Evolutionary conservation across 2,113 vertebrate species (phyloP).

Genomic region (Patagioenas fasciata): DNA sequence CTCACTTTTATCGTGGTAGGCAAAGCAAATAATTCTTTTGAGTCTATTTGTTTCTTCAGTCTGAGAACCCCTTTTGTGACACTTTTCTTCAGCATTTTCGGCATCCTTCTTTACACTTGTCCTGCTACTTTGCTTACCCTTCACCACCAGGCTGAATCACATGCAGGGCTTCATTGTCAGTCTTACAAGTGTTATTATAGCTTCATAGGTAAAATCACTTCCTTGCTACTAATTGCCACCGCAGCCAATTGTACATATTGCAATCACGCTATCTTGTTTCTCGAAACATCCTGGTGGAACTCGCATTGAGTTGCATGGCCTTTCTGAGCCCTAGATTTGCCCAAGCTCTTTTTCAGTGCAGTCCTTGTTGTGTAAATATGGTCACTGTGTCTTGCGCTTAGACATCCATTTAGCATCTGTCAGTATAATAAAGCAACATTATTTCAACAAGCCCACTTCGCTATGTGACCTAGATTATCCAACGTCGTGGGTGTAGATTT

Average conservation of each 20-base stretch:
- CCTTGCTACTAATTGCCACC: background rate
- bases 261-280: background rate
- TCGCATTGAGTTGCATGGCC: background rate
- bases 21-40: accelerated
- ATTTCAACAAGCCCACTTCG: background rate
- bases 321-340: background rate
- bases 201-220: background rate
- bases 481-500: background rate
- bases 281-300: background rate
- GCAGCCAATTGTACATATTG: background rate
- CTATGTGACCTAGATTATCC: background rate
- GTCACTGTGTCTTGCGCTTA: background rate
- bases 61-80: background rate
- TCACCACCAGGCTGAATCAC: background rate
- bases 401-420: background rate
- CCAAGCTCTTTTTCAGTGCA: background rate
- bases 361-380: background rate
- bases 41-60: background rate
- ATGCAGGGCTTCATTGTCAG: background rate
- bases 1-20: background rate
- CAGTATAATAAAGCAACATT: background rate
- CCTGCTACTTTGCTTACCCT: background rate
- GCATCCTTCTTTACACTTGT: background rate
- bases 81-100: background rate
- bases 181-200: background rate